phyloP scores from a whole-genome alignment of 2,888 invertebrate genomes.

The Hedya salicella region DNA sequence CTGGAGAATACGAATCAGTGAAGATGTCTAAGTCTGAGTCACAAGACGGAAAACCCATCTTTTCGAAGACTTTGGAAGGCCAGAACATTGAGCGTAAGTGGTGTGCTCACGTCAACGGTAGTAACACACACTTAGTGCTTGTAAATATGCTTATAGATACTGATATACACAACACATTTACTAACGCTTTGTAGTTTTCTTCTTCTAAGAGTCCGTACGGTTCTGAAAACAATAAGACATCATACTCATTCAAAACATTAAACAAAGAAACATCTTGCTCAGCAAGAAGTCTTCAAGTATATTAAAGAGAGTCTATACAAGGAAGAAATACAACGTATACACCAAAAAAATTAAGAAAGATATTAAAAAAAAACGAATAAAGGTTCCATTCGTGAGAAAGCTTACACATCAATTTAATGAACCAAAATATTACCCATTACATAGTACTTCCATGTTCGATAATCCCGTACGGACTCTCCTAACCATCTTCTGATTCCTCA shows the following conservation, averaged over 20 bases:
- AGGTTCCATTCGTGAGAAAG: not conserved
- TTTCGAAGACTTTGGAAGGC: constrained; percentile 90
- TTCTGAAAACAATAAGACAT: constrained; percentile 16
- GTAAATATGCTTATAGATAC: constrained; percentile 80
- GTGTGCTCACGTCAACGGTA: constrained; percentile 52
- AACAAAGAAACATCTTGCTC: not conserved
- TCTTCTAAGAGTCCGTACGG: constrained; percentile 65
- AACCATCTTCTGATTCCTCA: constrained; percentile 77
- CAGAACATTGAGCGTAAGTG: constrained; percentile 92
- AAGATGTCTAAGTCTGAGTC: constrained; percentile 66
- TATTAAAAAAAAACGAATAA: not conserved
- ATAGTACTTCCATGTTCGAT: constrained; percentile 43
- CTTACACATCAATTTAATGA: not conserved
- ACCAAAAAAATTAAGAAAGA: too few species aligned
- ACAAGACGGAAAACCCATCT: constrained; percentile 87
- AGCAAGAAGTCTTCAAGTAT: not conserved
- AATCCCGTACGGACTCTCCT: constrained; percentile 68
- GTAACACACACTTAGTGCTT: constrained; percentile 75
- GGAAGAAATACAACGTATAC: too few species aligned
- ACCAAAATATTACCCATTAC: constrained; percentile 9
- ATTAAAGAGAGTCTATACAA: not conserved
- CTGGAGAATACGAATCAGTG: constrained; percentile 59
- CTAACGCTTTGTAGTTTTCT: constrained; percentile 67
- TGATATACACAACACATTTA: constrained; percentile 78
- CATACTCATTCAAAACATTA: constrained; percentile 13